Conservation (phyloP, 2,113 vertebrate species). For the Zeus faber region DNA sequence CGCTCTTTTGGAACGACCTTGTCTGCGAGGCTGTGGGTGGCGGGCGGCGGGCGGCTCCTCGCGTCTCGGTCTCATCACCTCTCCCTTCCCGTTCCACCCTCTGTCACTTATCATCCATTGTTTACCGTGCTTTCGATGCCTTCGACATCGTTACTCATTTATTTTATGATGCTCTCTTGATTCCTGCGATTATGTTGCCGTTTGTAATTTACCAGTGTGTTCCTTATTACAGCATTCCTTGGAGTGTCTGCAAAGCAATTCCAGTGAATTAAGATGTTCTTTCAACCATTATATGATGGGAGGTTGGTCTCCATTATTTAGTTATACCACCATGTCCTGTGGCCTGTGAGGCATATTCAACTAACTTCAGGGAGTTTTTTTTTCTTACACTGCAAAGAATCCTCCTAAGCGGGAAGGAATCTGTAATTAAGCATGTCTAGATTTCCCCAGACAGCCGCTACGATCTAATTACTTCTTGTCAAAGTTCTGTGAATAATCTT, state of each 20-base stretch:
- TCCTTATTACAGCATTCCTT: too few relatives aligned
- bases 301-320: too few relatives aligned
- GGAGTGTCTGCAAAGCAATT: too few relatives aligned
- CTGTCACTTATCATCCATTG: not conserved
- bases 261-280: too few relatives aligned
- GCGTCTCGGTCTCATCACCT: slow-evolving; percentile 47
- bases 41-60: slow-evolving; percentile 44
- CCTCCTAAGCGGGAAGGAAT: slow-evolving; percentile 1
- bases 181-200: too few relatives aligned
- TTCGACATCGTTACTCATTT: slow-evolving; percentile 21
- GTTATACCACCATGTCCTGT: too few relatives aligned
- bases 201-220: too few relatives aligned
- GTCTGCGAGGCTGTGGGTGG: slow-evolving; percentile 60
- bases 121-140: slow-evolving; percentile 25
- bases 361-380: not conserved
- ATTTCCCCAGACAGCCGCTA: slow-evolving; percentile 5
- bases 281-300: too few relatives aligned
- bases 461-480: slow-evolving; percentile 20
- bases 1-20: slow-evolving; percentile 74
- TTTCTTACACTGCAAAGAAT: slow-evolving; percentile 1
- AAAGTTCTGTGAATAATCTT: slow-evolving; percentile 14
- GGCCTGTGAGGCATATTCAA: slow-evolving; percentile 12
- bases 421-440: slow-evolving; percentile 24
- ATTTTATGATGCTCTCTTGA: slow-evolving; percentile 11
- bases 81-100: slow-evolving; percentile 33